Conservation (phyloP, 2,888 invertebrate species). For the Meganola albula region DNA sequence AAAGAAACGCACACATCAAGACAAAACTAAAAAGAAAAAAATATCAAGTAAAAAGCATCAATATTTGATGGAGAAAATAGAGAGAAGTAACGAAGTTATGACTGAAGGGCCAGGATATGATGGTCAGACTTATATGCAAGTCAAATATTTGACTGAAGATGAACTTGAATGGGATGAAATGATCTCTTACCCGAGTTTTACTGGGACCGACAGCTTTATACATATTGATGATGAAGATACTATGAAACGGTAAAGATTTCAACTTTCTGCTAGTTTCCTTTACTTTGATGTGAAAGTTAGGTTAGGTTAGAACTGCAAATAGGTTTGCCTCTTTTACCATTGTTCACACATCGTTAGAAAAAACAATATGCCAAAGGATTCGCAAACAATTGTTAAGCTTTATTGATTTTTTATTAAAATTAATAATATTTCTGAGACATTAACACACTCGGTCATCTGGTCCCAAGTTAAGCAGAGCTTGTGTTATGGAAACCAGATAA, state of each 20-base stretch:
- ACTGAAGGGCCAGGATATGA: conserved; percentile 53
- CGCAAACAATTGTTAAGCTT: too few species aligned
- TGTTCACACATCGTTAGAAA: too few species aligned
- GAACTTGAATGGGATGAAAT: conserved; percentile 67
- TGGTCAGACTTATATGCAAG: conserved; percentile 70
- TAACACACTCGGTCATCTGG: too few species aligned
- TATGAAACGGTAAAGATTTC: conserved; percentile 81
- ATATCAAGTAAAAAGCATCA: conserved; percentile 48
- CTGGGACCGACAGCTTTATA: conserved; percentile 90
- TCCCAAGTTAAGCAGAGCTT: too few species aligned
- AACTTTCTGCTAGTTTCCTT: neutral
- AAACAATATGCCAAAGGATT: too few species aligned
- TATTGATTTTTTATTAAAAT: too few species aligned
- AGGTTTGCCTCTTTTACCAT: too few species aligned
- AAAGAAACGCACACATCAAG: conserved; percentile 48
- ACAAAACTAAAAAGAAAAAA: conserved; percentile 55
- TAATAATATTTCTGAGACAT: too few species aligned
- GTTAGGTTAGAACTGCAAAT: too few species aligned
- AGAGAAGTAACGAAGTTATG: conserved; percentile 45
- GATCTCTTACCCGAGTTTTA: conserved; percentile 84
- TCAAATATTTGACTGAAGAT: conserved; percentile 60
- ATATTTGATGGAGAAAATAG: conserved; percentile 24
- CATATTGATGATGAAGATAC: conserved; percentile 92
- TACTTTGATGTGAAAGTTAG: too few species aligned
- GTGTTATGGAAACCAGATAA: too few species aligned